Evolutionary conservation across 1,140 invertebrate genomes (phyloP).

Genomic region (Drosophila pseudoobscura): DNA sequence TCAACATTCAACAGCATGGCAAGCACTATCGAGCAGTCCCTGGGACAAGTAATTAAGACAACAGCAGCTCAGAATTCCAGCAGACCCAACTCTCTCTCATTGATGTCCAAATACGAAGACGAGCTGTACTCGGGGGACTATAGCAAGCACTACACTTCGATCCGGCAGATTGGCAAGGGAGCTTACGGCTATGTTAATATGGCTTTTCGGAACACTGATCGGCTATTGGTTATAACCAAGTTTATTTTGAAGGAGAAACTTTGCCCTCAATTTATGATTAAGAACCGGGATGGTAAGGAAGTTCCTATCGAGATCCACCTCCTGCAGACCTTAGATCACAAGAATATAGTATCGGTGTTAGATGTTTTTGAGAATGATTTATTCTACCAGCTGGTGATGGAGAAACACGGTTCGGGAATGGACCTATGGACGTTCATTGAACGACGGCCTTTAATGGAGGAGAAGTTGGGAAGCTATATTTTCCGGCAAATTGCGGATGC

Average conservation of each 20-base stretch:
- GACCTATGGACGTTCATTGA: conserved; percentile 92
- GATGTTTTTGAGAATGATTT: conserved; percentile 90
- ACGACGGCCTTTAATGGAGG: conserved; percentile 87
- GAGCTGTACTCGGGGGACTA: conserved; percentile 86
- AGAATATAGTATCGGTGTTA: conserved; percentile 89
- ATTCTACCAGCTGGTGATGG: conserved; percentile 91
- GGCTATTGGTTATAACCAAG: conserved; percentile 88
- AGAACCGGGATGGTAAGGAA: conserved; percentile 84
- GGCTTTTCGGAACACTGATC: conserved; percentile 86
- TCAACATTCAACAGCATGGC: conserved; percentile 84
- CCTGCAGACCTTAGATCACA: conserved; percentile 87
- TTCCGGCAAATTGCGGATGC: conserved; percentile 90
- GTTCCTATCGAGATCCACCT: conserved; percentile 89
- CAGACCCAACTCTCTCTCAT: conserved; percentile 84
- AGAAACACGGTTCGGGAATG: conserved; percentile 91
- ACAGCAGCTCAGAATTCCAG: conserved; percentile 82
- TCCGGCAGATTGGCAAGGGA: conserved; percentile 90
- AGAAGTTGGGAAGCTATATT: conserved; percentile 89
- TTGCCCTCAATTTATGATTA: conserved; percentile 88
- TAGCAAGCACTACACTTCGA: conserved; percentile 87
- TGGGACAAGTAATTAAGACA: conserved; percentile 78
- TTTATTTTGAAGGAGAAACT: conserved; percentile 90
- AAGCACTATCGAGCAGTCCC: conserved; percentile 82
- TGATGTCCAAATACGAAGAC: conserved; percentile 84
- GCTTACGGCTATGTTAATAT: conserved; percentile 91